These are phyloP conservation scores for Regulus satrapa DNA, from an alignment of 2,113 vertebrate genomes.

Conservation along the genomic window DNA sequence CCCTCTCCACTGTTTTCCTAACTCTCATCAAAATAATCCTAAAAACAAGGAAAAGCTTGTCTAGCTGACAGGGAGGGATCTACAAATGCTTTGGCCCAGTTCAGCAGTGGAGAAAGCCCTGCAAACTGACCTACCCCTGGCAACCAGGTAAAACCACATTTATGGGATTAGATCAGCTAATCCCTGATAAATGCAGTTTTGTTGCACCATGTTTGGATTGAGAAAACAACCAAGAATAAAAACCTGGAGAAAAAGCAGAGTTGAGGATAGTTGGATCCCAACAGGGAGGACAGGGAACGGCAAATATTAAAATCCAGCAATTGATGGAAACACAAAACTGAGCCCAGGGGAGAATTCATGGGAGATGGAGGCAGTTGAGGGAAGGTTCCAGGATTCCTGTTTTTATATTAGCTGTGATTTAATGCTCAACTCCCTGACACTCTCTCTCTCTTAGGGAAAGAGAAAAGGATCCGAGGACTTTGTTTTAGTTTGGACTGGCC, in stretches of 20 bases:
- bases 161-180: conserved; percentile 21
- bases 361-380: neutral
- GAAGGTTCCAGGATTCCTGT: neutral
- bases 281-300: neutral
- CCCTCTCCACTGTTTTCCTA: neutral
- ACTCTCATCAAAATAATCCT: neutral
- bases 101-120: neutral
- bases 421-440: neutral
- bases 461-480: neutral
- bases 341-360: neutral
- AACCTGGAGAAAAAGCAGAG: neutral
- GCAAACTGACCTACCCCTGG: neutral
- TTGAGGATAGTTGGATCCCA: neutral
- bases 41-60: neutral
- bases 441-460: neutral
- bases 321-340: neutral
- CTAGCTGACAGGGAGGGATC: neutral
- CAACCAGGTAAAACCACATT: neutral
- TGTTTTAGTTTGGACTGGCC: neutral
- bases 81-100: neutral
- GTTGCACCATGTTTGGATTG: neutral
- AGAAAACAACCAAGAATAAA: neutral
- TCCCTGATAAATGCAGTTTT: conserved; percentile 1
- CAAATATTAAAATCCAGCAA: neutral
- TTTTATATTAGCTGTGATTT: neutral